Conservation (phyloP, 1,140 invertebrate species). For the Papilio dardanus region DNA sequence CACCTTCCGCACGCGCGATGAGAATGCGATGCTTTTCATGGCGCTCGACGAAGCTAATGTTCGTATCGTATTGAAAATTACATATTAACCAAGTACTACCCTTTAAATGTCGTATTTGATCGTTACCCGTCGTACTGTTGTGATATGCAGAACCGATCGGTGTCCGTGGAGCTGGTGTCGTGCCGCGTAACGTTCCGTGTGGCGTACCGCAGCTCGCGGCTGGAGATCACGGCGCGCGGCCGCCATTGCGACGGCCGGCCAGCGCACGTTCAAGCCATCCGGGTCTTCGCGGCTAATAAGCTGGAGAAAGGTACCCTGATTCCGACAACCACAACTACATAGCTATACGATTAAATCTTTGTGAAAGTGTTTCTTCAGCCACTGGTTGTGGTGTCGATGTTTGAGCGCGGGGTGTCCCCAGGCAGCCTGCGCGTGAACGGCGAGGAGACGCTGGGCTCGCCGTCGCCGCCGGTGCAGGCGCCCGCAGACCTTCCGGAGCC, state of each 20-base stretch:
- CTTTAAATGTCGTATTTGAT: no score
- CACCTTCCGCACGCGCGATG: slow-evolving; percentile 93
- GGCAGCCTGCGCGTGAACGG: slow-evolving; percentile 87
- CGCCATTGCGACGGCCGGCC: slow-evolving; percentile 93
- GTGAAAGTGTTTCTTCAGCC: no score
- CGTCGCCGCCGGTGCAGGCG: slow-evolving; percentile 83
- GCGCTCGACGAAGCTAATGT: slow-evolving; percentile 88
- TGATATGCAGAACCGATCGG: slow-evolving; percentile 86
- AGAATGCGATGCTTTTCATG: slow-evolving; percentile 93
- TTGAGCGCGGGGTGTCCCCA: slow-evolving; percentile 63
- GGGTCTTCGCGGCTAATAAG: slow-evolving; percentile 82
- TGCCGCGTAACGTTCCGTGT: slow-evolving; percentile 91
- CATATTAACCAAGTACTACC: no score
- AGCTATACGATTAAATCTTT: no score
- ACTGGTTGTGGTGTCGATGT: slow-evolving; percentile 26
- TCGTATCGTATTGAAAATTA: slow-evolving; percentile 39
- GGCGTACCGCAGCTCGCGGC: slow-evolving; percentile 86
- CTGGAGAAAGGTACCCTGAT: slow-evolving; percentile 82
- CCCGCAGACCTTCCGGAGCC: slow-evolving; percentile 85
- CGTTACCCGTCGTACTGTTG: not conserved
- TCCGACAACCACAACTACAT: not conserved
- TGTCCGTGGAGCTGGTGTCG: slow-evolving; percentile 89
- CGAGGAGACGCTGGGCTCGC: slow-evolving; percentile 86
- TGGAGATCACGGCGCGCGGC: slow-evolving; percentile 87
- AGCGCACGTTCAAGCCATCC: slow-evolving; percentile 88